phyloP scores from a whole-genome alignment of 2,888 invertebrate genomes.

The Neoscelio sp. region DNA sequence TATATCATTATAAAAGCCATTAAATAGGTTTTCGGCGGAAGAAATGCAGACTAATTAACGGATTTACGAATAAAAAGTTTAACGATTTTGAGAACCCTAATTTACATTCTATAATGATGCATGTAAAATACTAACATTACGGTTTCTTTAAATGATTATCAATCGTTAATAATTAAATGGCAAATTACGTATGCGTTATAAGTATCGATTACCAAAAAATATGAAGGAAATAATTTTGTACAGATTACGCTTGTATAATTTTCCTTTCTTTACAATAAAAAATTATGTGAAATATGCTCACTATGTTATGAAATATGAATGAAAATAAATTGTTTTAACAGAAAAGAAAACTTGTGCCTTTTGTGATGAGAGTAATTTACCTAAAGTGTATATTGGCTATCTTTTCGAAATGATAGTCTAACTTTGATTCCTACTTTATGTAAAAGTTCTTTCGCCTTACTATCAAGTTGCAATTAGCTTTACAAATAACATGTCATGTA shows the following conservation, averaged over 20 bases:
- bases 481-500: no score
- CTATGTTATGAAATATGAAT: slow-evolving; percentile 30
- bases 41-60: slow-evolving; percentile 26
- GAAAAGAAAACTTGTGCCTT: no score
- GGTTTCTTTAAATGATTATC: slow-evolving; percentile 6
- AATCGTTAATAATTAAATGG: slow-evolving; percentile 24
- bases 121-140: slow-evolving; percentile 17
- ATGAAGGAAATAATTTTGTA: slow-evolving; percentile 37
- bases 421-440: no score
- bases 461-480: no score
- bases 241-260: slow-evolving; percentile 1
- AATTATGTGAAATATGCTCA: slow-evolving; percentile 31
- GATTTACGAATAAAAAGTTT: slow-evolving; percentile 11
- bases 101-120: slow-evolving; percentile 23
- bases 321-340: slow-evolving; percentile 36
- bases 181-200: slow-evolving; percentile 14
- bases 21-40: slow-evolving; percentile 46
- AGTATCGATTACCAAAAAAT: slow-evolving; percentile 42
- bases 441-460: no score
- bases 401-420: no score
- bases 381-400: background rate
- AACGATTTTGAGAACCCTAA: slow-evolving; percentile 11
- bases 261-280: slow-evolving; percentile 18
- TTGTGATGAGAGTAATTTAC: no score
- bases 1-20: slow-evolving; percentile 50